Percentiles rank a stretch among this genome's conserved stretches.
Evolutionary conservation across 2,113 vertebrate species (phyloP).

Genomic region (Pimephales promelas): DNA sequence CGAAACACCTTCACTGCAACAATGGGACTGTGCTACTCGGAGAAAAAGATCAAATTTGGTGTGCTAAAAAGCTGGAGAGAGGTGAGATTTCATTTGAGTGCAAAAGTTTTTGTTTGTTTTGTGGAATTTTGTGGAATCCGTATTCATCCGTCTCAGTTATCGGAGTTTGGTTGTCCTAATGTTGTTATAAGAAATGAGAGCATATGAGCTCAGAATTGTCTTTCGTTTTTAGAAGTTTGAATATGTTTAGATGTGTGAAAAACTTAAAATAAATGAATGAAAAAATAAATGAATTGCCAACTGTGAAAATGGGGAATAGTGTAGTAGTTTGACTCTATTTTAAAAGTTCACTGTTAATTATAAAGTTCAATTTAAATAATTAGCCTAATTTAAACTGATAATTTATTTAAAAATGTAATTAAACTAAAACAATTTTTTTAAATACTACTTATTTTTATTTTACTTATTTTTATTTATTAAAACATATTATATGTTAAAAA

Average conservation of each 20-base stretch:
- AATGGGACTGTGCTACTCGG: slow-evolving; percentile 78
- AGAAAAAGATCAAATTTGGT: slow-evolving; percentile 69
- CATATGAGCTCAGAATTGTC: neutral
- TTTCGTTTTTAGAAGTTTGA: neutral
- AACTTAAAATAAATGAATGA: neutral
- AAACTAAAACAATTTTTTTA: neutral
- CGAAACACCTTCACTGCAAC: slow-evolving; percentile 53
- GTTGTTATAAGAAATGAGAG: neutral
- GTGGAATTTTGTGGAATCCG: neutral
- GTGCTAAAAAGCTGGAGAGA: slow-evolving; percentile 67
- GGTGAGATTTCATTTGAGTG: slow-evolving; percentile 61
- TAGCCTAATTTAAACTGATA: neutral
- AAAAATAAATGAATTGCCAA: no score
- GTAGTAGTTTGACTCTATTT: neutral
- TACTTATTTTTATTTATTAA: no score
- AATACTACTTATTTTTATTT: no score
- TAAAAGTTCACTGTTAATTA: neutral
- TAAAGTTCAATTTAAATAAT: neutral
- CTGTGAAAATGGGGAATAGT: neutral
- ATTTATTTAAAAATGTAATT: no score
- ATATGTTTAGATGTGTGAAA: neutral
- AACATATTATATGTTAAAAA: neutral
- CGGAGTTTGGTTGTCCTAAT: neutral
- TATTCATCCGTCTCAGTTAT: neutral
- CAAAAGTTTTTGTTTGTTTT: neutral